Conservation (phyloP, 2,113 vertebrate genomes). For the Peromyscus maniculatus region DNA sequence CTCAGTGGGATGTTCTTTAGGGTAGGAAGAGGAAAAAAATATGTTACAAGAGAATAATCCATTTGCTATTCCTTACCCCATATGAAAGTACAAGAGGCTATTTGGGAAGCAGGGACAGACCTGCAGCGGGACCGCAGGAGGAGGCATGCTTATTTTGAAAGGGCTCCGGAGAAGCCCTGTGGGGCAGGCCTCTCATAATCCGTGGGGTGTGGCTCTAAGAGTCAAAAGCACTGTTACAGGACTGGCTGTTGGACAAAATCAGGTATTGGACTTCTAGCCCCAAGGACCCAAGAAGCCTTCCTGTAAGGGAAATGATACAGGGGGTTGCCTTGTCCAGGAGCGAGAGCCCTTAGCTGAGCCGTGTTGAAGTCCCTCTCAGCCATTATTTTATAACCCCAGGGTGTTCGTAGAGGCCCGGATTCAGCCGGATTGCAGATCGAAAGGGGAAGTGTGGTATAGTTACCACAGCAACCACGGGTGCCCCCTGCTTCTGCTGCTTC, state of each 20-base stretch:
- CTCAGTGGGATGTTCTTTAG: constrained; percentile 21
- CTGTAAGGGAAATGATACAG: background rate
- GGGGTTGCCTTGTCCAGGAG: background rate
- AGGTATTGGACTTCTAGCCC: background rate
- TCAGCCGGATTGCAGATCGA: background rate
- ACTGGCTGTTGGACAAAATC: constrained; percentile 17
- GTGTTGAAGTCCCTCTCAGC: too few species aligned
- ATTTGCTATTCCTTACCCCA: background rate
- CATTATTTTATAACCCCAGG: background rate
- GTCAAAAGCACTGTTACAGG: background rate
- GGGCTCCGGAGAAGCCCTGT: background rate
- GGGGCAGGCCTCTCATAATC: background rate
- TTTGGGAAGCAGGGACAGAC: background rate
- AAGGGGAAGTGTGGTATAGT: background rate
- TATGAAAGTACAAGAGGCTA: background rate
- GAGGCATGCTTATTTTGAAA: constrained; percentile 31
- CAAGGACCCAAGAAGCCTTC: constrained; percentile 7
- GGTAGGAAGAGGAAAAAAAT: background rate
- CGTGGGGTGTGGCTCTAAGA: background rate
- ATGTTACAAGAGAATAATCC: background rate
- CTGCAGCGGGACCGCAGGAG: background rate
- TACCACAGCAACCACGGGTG: background rate
- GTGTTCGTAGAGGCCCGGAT: background rate
- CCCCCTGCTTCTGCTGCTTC: background rate
- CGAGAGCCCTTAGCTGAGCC: background rate